These are phyloP conservation scores for Pangasius mekongensis DNA, from an alignment of 2,797 vertebrate species.

Conservation along the genomic window DNA sequence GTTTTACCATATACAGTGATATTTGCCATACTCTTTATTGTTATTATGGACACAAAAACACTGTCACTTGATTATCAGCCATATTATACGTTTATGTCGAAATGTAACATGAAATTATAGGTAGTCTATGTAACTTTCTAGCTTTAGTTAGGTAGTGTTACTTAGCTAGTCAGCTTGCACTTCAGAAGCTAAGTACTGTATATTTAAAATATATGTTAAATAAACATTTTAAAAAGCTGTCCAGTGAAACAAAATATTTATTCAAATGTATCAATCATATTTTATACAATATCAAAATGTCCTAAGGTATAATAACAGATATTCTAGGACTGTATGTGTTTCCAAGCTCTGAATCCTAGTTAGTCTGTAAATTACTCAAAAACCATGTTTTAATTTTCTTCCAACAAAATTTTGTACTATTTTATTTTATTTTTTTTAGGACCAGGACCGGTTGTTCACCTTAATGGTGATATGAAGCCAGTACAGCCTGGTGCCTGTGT, in stretches of 20 bases:
- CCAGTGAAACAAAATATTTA: neutral
- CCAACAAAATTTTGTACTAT: no score
- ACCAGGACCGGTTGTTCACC: conserved; percentile 32
- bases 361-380: neutral
- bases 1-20: neutral
- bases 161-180: neutral
- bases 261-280: neutral
- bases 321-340: neutral
- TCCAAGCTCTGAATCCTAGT: neutral
- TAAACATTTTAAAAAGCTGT: no score
- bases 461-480: neutral
- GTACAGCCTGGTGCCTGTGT: neutral
- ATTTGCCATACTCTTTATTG: neutral
- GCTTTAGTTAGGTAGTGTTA: neutral
- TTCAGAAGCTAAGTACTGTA: no score
- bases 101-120: neutral
- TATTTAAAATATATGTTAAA: no score
- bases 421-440: neutral
- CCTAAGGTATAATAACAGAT: neutral
- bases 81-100: neutral
- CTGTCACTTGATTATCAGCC: neutral
- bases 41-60: neutral
- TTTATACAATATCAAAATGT: neutral
- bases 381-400: neutral
- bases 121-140: neutral